Evolutionary conservation across 2,888 invertebrate species (phyloP).

Genomic region (Dolichomitus sp.): DNA sequence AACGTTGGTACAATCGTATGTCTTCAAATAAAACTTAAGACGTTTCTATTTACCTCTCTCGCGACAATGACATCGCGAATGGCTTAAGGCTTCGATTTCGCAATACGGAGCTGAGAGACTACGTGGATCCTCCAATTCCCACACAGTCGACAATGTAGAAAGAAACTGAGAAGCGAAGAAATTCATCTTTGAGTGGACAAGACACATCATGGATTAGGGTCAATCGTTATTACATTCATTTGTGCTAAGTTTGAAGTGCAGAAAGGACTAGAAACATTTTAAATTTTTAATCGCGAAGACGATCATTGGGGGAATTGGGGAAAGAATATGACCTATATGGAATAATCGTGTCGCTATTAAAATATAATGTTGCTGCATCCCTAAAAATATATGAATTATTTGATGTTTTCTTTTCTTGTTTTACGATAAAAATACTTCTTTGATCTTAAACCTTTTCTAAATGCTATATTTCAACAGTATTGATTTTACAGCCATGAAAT

Average conservation of each 20-base stretch:
- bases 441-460: too few relatives aligned
- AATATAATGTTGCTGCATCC: too few relatives aligned
- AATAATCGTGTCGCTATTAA: too few relatives aligned
- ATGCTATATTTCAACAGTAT: too few relatives aligned
- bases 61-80: constrained; percentile 18
- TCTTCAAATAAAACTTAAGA: constrained; percentile 31
- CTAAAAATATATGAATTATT: too few relatives aligned
- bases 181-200: constrained; percentile 9
- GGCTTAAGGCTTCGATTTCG: constrained; percentile 50
- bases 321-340: too few relatives aligned
- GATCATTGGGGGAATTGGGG: neutral
- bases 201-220: constrained; percentile 44
- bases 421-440: too few relatives aligned
- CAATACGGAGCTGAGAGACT: constrained; percentile 16
- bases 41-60: constrained; percentile 14
- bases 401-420: too few relatives aligned
- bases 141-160: constrained; percentile 33
- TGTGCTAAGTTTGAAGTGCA: constrained; percentile 2
- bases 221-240: constrained; percentile 32
- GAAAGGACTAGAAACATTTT: constrained; percentile 1
- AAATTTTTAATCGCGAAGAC: neutral
- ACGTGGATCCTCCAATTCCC: constrained; percentile 37
- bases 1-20: constrained; percentile 57
- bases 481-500: neutral
- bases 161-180: neutral